Base-by-base conservation (phyloP, 2,797 vertebrate genomes). In the Malurus splendens region DNA sequence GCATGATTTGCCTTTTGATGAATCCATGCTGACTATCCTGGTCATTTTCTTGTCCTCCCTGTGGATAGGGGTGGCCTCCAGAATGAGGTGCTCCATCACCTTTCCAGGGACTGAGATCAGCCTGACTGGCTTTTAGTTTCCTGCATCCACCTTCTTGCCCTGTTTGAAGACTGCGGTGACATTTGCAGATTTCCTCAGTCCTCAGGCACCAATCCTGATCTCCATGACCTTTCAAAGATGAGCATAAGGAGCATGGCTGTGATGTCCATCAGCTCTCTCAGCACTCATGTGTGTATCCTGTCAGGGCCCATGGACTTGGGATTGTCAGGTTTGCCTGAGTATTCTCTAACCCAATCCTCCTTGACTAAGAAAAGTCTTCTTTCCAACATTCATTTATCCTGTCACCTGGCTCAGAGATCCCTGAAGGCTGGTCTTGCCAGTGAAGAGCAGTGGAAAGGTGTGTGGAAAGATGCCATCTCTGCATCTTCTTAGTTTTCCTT, bases 231-330 rank as follows among this genome's bases (percentile, higher is more conserved):
- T 45, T 71, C 25, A 14, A 11, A 65, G 14, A 6, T 42, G 42
- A 36, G 6, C 0, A 0, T n/a, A 28, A 65, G 10, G 12, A 47
- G 17, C 18, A 14, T 2, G 33, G 32, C 12, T 65, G 2, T 30
- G n/a, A 18, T 47, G 17, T 72, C 74, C 20, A 3, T 44, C 45
- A 65, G 45, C 38, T 51, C 1, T 45, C 25, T 79, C 39, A 45
- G 45, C 52, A 41, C 12, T 72, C 3, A 0, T 16, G 0, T 2
- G 6, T 52, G 30, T 3, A 1, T 52, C 3, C 19, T 25, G 1
- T 11, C 24, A 18, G 15, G 27, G 22, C 13, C 22, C 25, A 8
- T 36, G 12, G 20, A 36, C 32, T 27, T 52, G 14, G 13, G 20
- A 20, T 7, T 41, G 18, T n/a, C 22, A 28, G n/a, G 12, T 54